Evolutionary conservation across 2,888 invertebrate genomes (phyloP).

Genomic region (Leucophora obtusa): DNA sequence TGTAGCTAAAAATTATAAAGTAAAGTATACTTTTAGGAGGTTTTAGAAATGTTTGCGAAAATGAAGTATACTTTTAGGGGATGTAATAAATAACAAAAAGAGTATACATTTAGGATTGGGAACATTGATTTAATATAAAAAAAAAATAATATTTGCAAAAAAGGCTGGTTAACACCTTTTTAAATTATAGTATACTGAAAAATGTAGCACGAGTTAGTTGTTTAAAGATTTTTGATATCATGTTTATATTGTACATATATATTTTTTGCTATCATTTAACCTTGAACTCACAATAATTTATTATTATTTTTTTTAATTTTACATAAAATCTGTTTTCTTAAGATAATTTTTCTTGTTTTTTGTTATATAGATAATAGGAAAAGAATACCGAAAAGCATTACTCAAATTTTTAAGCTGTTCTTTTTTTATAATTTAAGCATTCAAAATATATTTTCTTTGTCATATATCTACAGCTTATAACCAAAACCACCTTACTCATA

Average conservation of each 20-base stretch:
- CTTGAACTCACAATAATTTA: conserved; percentile 4
- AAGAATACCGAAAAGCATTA: conserved; percentile 19
- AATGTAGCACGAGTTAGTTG: no score
- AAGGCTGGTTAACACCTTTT: no score
- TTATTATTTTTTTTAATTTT: neutral
- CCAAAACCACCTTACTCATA: conserved; percentile 23
- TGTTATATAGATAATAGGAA: neutral
- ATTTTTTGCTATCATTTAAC: neutral
- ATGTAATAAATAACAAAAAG: neutral
- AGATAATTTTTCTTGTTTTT: conserved; percentile 10
- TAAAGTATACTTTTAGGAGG: neutral
- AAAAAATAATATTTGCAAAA: no score
- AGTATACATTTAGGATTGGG: neutral
- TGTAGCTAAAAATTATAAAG: neutral
- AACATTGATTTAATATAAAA: no score
- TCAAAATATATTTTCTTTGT: conserved; percentile 30
- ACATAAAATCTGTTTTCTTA: conserved; percentile 13
- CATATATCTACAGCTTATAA: conserved; percentile 16
- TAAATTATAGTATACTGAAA: no score
- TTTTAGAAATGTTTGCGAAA: neutral
- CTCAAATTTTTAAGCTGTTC: conserved; percentile 17
- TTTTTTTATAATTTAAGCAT: neutral
- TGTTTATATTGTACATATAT: no score
- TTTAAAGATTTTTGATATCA: no score
- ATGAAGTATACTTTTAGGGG: conserved; percentile 13